phyloP scores from a whole-genome alignment of 2,797 vertebrate genomes.

The Phalanger gymnotis region DNA sequence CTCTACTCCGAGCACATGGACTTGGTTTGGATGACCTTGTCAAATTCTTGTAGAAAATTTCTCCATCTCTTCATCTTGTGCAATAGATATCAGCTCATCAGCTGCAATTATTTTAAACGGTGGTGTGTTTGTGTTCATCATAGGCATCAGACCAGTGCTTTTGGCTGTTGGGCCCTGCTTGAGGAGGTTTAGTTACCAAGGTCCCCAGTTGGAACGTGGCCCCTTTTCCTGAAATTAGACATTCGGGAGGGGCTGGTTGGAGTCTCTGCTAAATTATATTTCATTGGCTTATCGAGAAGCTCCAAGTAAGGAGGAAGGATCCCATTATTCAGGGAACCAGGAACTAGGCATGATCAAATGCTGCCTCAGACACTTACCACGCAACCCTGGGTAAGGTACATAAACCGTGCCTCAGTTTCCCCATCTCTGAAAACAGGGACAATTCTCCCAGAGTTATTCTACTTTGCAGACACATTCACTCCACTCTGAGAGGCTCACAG shows the following conservation, averaged over 20 bases:
- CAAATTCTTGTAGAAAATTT: background rate
- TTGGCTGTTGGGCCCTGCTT: background rate
- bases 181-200: background rate
- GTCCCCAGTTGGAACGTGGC: background rate
- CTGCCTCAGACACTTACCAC: background rate
- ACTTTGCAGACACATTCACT: background rate
- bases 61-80: background rate
- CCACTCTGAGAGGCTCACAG: background rate
- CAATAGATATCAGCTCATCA: background rate
- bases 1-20: background rate
- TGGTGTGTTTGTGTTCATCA: background rate
- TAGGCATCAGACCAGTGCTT: too few relatives aligned
- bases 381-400: background rate
- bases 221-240: background rate
- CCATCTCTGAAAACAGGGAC: background rate
- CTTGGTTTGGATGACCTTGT: background rate
- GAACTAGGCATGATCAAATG: background rate
- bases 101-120: background rate
- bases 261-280: background rate
- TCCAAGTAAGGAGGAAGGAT: background rate
- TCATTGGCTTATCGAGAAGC: background rate
- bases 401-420: background rate
- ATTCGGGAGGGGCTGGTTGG: background rate
- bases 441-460: background rate
- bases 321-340: background rate